Conservation (phyloP, 2,113 vertebrate species). For the Chaetops frenatus region DNA sequence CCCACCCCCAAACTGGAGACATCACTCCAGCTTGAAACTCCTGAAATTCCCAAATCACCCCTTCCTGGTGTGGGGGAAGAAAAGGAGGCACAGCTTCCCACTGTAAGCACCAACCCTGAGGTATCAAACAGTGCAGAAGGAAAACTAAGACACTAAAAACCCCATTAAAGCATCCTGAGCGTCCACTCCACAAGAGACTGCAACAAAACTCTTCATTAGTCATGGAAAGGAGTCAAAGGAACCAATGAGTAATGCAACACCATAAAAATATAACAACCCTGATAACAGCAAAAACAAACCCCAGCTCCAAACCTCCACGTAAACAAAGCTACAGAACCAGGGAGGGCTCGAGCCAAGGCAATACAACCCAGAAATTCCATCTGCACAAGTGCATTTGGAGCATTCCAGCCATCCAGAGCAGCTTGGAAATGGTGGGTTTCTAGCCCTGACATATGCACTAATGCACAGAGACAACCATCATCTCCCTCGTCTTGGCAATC, state of each 20-base stretch:
- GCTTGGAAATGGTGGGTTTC: not conserved
- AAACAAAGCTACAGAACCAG: not conserved
- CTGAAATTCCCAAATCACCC: not conserved
- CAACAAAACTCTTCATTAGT: slow-evolving; percentile 14
- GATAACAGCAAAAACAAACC: not conserved
- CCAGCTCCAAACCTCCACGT: not conserved
- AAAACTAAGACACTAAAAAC: not conserved
- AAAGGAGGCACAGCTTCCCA: not conserved
- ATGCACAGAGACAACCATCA: not conserved
- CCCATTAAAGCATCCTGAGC: not conserved
- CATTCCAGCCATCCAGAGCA: not conserved
- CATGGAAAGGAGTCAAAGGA: not conserved
- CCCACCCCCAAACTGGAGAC: not conserved
- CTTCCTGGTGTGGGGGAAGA: not conserved
- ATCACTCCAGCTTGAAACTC: not conserved
- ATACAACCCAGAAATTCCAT: not conserved
- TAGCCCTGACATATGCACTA: not conserved
- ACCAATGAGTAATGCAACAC: not conserved
- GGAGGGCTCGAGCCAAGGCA: not conserved
- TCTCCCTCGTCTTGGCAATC: not conserved
- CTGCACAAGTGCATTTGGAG: not conserved
- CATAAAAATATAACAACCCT: not conserved
- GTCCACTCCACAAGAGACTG: not conserved
- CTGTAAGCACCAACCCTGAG: not conserved
- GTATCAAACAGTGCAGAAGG: not conserved